Percentiles rank a stretch among this genome's conserved stretches.
phyloP scores from a whole-genome alignment of 2,888 invertebrate species.

The Pristionchus maxplancki region DNA sequence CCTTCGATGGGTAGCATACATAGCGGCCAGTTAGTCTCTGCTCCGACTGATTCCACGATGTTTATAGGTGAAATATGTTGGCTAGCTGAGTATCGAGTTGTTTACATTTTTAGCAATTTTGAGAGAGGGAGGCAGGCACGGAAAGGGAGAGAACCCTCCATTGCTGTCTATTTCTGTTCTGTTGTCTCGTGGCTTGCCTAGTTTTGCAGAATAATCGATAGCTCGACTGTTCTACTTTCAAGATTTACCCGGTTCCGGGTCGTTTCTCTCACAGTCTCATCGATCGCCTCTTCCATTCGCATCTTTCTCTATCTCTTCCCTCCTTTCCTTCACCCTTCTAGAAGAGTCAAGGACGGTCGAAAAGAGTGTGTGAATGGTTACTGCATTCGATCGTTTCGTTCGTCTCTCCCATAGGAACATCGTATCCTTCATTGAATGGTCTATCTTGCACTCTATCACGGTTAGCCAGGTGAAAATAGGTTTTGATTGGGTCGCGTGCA shows the following conservation, averaged over 20 bases:
- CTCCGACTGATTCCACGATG: background rate
- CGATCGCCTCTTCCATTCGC: background rate
- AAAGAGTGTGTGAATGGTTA: background rate
- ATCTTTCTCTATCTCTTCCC: background rate
- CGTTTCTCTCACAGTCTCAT: background rate
- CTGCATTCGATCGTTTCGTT: constrained; percentile 6
- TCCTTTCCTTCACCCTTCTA: constrained; percentile 19
- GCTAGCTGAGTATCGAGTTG: constrained; percentile 11
- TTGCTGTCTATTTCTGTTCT: background rate
- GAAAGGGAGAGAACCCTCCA: constrained; percentile 12
- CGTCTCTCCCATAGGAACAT: too few species aligned
- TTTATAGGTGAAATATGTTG: background rate
- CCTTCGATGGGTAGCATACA: background rate
- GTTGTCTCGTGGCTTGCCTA: background rate
- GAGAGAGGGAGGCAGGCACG: constrained; percentile 18
- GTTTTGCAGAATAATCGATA: background rate
- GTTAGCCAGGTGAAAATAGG: background rate
- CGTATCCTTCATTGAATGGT: too few species aligned
- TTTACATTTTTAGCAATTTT: background rate
- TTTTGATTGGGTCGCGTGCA: background rate
- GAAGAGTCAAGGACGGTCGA: constrained; percentile 41
- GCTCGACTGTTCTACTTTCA: background rate
- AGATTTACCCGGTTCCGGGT: background rate
- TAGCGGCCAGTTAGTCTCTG: background rate
- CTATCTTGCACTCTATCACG: background rate